phyloP scores from a whole-genome alignment of 2,113 vertebrate genomes.

The Crotalus helleri region DNA sequence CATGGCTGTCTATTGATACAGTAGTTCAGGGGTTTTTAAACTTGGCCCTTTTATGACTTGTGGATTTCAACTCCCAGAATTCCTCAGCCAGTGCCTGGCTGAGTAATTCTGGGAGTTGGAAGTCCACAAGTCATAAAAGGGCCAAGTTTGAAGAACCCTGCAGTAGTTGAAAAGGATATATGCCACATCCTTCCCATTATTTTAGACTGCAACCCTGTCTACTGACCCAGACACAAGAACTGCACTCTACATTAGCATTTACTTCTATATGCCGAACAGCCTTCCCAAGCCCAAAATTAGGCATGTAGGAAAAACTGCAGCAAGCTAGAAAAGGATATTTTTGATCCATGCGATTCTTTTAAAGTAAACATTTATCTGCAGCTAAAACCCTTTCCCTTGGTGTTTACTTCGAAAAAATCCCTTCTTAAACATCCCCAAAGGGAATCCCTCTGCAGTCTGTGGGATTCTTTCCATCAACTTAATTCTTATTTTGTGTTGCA shows the following conservation, averaged over 20 bases:
- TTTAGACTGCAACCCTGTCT: neutral
- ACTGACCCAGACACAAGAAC: neutral
- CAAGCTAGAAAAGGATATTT: neutral
- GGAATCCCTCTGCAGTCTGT: neutral
- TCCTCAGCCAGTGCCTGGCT: no score
- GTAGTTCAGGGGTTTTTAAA: no score
- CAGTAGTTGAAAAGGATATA: neutral
- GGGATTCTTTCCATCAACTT: neutral
- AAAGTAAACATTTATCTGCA: neutral
- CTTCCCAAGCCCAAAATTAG: neutral
- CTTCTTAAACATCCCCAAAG: neutral
- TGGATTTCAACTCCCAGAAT: no score
- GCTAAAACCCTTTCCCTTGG: neutral
- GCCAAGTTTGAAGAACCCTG: no score
- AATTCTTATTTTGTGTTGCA: neutral
- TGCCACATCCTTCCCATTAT: neutral
- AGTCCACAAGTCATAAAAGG: no score
- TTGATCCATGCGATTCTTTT: neutral
- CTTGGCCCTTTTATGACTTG: no score
- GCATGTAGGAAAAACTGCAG: neutral
- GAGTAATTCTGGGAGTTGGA: no score
- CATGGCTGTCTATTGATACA: neutral
- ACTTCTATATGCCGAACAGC: neutral
- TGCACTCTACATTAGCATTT: neutral
- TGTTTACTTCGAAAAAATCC: neutral